Percentiles rank a stretch among this genome's conserved stretches.
phyloP scores from a whole-genome alignment of 2,113 vertebrate species.

The Ophiodon elongatus region DNA sequence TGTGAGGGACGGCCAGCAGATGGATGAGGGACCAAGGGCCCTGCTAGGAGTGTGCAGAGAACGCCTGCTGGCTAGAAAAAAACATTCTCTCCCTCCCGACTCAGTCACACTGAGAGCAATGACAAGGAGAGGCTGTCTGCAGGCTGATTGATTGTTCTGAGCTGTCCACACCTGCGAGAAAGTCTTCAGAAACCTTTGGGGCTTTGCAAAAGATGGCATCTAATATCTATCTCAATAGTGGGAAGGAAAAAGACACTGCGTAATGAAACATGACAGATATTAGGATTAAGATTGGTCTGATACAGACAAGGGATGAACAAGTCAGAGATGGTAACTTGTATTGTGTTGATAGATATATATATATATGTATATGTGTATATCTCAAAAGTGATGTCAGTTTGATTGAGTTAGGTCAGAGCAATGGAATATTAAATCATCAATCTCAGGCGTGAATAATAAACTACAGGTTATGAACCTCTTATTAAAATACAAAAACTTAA shows the following conservation, averaged over 20 bases:
- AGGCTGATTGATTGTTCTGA: constrained; percentile 56
- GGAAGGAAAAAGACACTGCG: constrained; percentile 10
- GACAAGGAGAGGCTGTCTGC: constrained; percentile 60
- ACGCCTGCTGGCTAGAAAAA: constrained; percentile 44
- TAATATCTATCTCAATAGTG: constrained; percentile 40
- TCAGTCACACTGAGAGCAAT: constrained; percentile 56
- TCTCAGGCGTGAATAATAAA: background rate
- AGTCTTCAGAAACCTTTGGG: constrained; percentile 41
- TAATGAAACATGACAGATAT: constrained; percentile 50
- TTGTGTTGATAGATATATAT: too few species aligned
- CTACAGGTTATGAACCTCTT: background rate
- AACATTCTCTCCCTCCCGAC: constrained; percentile 32
- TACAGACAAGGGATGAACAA: constrained; percentile 13
- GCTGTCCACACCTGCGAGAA: constrained; percentile 51
- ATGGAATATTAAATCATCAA: background rate
- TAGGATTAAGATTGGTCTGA: constrained; percentile 36
- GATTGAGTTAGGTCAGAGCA: too few species aligned
- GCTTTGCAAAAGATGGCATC: constrained; percentile 32
- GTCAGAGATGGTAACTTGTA: background rate
- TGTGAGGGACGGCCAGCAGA: constrained; percentile 70
- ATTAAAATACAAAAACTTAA: background rate
- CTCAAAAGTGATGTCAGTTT: too few species aligned
- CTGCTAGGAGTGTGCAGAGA: constrained; percentile 44
- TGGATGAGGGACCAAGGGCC: constrained; percentile 54
- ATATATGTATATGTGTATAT: too few species aligned